These are phyloP conservation scores for Pomatostomus ruficeps DNA, from an alignment of 2,113 vertebrate species.

Conservation along the genomic window DNA sequence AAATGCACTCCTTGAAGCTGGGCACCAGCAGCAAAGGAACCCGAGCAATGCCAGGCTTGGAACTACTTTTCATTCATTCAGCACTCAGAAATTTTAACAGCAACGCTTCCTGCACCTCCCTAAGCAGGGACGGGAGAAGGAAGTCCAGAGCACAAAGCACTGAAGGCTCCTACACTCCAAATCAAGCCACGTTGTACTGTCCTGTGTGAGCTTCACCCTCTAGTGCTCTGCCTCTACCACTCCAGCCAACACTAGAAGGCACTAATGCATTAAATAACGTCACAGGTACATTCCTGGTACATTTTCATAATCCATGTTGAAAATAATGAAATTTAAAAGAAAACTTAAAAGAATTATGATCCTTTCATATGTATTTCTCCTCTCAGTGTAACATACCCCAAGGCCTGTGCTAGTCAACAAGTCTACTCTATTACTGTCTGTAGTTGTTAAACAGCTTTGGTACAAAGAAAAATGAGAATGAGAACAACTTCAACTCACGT, in stretches of 20 bases:
- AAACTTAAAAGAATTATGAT: neutral
- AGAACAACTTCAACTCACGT: constrained; percentile 55
- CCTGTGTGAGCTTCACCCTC: neutral
- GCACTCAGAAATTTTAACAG: neutral
- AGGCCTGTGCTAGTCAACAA: neutral
- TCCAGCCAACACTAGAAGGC: neutral
- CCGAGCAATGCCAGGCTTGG: neutral
- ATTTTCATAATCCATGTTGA: neutral
- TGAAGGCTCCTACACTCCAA: neutral
- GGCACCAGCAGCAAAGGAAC: neutral
- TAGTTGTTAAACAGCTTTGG: neutral
- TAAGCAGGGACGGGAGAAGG: neutral
- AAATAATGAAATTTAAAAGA: neutral
- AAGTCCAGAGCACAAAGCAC: neutral
- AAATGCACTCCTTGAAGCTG: neutral
- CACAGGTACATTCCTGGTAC: neutral
- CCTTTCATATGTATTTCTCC: neutral
- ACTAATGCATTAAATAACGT: neutral
- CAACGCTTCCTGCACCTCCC: neutral
- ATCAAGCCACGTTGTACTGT: accelerated
- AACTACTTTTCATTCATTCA: neutral
- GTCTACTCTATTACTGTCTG: neutral
- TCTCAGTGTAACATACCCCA: neutral
- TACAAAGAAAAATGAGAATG: neutral
- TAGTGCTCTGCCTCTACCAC: neutral